Base-by-base conservation (phyloP, 1,140 invertebrate genomes). In the Drosophila micromelanica region DNA sequence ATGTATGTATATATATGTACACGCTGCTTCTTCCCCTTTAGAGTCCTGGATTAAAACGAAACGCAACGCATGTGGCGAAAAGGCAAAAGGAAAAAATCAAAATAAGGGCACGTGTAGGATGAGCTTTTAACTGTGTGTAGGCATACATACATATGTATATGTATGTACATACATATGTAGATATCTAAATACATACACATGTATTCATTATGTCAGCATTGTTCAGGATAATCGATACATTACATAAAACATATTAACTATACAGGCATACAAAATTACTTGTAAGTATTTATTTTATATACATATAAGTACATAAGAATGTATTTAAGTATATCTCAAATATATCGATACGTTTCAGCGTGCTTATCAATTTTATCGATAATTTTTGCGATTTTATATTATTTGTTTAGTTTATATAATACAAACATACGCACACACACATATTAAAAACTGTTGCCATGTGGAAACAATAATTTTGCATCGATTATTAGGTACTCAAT, bases 91-190 rank as follows among this genome's bases (percentile, higher is more conserved):
- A 77, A 75, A 69, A 51, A 51, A 71, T 42, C 67, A 73, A 85
- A 90, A 81, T 69, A 90, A 85, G 85, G 85, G 85, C 85, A 90
- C 85, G 85, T 89, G 85, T 90, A 67, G 74, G 59, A 69, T 27
- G 27, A 35, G 57, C 46, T 64, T 35, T 72, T 37, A 12, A 11
- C n/a, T 6, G n/a, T 40, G n/a, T 35, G 32, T 35, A 7, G 32
- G 23, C n/a, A 48, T 27, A 6, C 27, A 35, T 2, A 13, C 8
- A 37, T 27, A 30, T n/a, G 23, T 9, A 35, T 1, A 9, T n/a
- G 23, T 9, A 35, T 1, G 2, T 35, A 35, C 8, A 35, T 49
- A 38, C 13, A 42, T 49, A 35, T 35, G 12, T 48, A 15, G 32
- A n/a, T 49, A 45, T 70, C 42, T 42, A 55, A 11, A 27, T 27